These are phyloP conservation scores for Ceratina australensis DNA, from an alignment of 1,140 invertebrate species.

Conservation along the genomic window DNA sequence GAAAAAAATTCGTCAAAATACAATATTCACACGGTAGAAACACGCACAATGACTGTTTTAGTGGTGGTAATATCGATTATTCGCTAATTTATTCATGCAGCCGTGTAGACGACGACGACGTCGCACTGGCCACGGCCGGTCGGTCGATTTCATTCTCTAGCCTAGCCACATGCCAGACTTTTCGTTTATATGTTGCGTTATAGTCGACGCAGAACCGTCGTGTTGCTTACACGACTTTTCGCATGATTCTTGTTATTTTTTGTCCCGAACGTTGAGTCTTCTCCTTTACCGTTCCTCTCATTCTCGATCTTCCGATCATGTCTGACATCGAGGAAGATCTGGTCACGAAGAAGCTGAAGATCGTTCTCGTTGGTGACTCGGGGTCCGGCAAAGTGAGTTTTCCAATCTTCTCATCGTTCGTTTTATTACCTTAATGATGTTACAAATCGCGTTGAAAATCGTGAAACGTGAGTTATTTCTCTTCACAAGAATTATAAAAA, in stretches of 20 bases:
- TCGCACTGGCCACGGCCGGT: slow-evolving; percentile 60
- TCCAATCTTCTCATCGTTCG: background rate
- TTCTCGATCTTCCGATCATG: slow-evolving; percentile 74
- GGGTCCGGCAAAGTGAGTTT: slow-evolving; percentile 89
- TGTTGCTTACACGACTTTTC: slow-evolving; percentile 29
- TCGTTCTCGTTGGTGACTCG: slow-evolving; percentile 90
- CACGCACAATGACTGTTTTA: slow-evolving; percentile 40
- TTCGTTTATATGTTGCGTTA: slow-evolving; percentile 49
- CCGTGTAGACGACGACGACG: slow-evolving; percentile 51
- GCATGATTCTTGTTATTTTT: slow-evolving; percentile 39
- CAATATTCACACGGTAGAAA: background rate
- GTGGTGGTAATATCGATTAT: slow-evolving; percentile 64
- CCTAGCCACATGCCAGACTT: slow-evolving; percentile 48
- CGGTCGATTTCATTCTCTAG: slow-evolving; percentile 55
- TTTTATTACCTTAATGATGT: background rate
- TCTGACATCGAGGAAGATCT: slow-evolving; percentile 86
- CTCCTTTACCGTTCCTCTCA: background rate
- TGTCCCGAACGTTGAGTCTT: background rate
- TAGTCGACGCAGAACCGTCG: slow-evolving; percentile 45
- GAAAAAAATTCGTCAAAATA: background rate
- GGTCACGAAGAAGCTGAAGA: slow-evolving; percentile 86
- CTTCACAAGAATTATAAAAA: too few relatives aligned
- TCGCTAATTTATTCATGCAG: slow-evolving; percentile 70
- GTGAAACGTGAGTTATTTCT: too few relatives aligned
- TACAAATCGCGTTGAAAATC: too few relatives aligned